Evolutionary conservation across 2,797 vertebrate species (phyloP).

Genomic region (Channallabes apus): DNA sequence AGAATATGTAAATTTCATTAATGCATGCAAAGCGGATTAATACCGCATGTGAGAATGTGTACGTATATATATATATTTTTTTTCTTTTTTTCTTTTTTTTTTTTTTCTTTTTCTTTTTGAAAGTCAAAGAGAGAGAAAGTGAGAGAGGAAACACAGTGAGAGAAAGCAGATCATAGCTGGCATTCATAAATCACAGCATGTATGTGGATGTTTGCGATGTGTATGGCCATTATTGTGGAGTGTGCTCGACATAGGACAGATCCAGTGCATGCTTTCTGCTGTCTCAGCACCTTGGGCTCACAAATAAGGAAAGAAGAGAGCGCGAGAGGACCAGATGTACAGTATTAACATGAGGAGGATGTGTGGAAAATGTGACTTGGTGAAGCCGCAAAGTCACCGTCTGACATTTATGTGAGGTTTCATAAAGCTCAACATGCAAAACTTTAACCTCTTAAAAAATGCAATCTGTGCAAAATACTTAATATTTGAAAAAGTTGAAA

Average conservation of each 20-base stretch:
- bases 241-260: constrained; percentile 11
- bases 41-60: background rate
- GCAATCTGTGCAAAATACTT: background rate
- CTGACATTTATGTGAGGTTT: background rate
- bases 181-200: constrained; percentile 40
- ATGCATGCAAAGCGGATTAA: constrained; percentile 46
- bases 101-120: too few species aligned
- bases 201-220: constrained; percentile 22
- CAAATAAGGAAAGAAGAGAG: constrained; percentile 38
- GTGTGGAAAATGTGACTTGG: background rate
- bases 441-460: background rate
- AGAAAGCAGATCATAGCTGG: constrained; percentile 8
- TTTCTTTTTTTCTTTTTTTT: too few species aligned
- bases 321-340: background rate
- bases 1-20: constrained; percentile 36
- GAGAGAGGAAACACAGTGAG: constrained; percentile 5
- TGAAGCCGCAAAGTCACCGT: background rate
- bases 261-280: constrained; percentile 32
- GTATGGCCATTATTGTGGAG: constrained; percentile 22
- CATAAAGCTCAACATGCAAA: constrained; percentile 13
- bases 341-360: background rate
- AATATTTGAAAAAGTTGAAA: background rate
- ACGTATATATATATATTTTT: too few species aligned
- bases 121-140: constrained; percentile 8
- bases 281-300: constrained; percentile 46